Conservation (phyloP, 2,113 vertebrate species). For the Thunnus thynnus region DNA sequence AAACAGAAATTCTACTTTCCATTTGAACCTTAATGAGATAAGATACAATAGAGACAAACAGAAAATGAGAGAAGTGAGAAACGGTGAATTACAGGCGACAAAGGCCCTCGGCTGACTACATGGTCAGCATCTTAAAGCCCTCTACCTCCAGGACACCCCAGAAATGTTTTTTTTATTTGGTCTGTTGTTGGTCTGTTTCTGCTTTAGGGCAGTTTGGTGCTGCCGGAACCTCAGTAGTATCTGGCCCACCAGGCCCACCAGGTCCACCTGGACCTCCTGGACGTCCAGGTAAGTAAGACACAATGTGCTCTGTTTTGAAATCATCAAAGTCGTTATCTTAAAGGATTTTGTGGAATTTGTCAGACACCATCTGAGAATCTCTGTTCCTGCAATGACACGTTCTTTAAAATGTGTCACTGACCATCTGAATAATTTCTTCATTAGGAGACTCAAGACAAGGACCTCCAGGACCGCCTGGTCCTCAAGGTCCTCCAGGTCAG, state of each 20-base stretch:
- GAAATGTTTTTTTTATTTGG: no score
- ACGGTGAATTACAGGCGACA: not conserved
- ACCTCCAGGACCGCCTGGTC: conserved; percentile 88
- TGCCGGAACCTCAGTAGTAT: conserved; percentile 18
- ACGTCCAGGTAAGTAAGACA: conserved; percentile 75
- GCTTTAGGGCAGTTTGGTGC: conserved; percentile 60
- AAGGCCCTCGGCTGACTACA: no score
- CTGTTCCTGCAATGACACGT: not conserved
- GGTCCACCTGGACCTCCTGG: conserved; percentile 82
- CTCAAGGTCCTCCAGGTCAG: conserved; percentile 87
- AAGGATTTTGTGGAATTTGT: not conserved
- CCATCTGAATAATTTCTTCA: conserved; percentile 2
- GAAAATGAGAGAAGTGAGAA: not conserved
- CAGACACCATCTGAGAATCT: not conserved
- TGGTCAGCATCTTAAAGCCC: no score
- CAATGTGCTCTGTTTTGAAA: not conserved
- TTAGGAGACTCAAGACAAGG: conserved; percentile 81
- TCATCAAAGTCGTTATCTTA: not conserved
- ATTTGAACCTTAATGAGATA: not conserved
- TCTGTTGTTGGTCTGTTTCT: not conserved
- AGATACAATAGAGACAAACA: not conserved
- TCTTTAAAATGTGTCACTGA: conserved; percentile 12
- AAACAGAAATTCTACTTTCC: no score
- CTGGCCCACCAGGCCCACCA: conserved; percentile 80
- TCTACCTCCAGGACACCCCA: no score